phyloP scores from a whole-genome alignment of 2,797 vertebrate species.

The Scomberomorus guttatus region DNA sequence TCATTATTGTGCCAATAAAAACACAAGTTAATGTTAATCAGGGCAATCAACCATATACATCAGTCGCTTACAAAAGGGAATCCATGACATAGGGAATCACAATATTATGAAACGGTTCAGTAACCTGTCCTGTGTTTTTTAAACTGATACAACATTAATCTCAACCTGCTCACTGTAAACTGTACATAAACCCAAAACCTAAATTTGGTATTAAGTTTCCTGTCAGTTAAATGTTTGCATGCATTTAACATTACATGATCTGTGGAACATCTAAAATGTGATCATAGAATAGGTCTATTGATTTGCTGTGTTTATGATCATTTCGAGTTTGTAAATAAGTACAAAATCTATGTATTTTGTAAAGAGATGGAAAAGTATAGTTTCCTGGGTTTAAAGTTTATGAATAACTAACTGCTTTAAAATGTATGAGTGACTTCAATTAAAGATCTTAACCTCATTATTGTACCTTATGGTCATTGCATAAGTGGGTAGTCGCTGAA shows the following conservation, averaged over 20 bases:
- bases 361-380: conserved; percentile 89
- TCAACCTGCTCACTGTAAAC: background rate
- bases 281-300: conserved; percentile 3
- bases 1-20: background rate
- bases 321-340: conserved; percentile 86
- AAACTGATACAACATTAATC: background rate
- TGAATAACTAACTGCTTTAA: conserved; percentile 87
- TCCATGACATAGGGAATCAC: too few species aligned
- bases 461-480: conserved; percentile 34
- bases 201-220: background rate
- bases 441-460: conserved; percentile 50
- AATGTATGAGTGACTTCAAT: conserved; percentile 65
- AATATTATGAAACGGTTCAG: too few species aligned
- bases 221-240: conserved; percentile 34
- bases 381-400: conserved; percentile 90
- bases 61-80: conserved; percentile 2
- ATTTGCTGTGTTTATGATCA: conserved; percentile 17
- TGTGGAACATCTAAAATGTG: conserved; percentile 8
- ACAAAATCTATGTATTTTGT: conserved; percentile 93
- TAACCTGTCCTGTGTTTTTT: background rate
- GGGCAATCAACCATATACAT: background rate
- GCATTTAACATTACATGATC: conserved; percentile 2
- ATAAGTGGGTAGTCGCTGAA: background rate
- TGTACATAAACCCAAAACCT: background rate
- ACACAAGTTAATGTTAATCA: background rate